phyloP scores from a whole-genome alignment of 2,113 vertebrate species.

The Sylvietta virens region DNA sequence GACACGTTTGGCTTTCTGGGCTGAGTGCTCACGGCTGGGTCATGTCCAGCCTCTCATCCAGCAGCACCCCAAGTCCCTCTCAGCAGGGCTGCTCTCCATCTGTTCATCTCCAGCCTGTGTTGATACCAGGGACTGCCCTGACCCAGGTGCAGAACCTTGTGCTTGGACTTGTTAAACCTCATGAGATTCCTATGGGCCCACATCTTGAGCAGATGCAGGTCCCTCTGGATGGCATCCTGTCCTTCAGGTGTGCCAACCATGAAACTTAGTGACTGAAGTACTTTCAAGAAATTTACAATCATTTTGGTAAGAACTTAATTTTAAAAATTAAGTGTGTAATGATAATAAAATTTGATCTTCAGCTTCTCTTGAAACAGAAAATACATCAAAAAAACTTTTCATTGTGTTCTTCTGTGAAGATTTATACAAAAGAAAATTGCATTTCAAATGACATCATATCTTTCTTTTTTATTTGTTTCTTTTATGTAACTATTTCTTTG shows the following conservation, averaged over 20 bases:
- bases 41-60: not conserved
- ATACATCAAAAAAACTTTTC: not conserved
- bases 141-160: not conserved
- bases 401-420: not conserved
- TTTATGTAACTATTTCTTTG: not conserved
- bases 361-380: not conserved
- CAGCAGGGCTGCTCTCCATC: not conserved
- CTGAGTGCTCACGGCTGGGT: not conserved
- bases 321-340: not conserved
- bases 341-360: not conserved
- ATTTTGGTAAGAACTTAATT: not conserved
- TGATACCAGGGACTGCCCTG: accelerated
- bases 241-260: accelerated
- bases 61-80: not conserved
- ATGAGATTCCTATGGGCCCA: accelerated
- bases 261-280: not conserved
- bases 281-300: not conserved
- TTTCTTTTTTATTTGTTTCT: not conserved
- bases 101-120: not conserved
- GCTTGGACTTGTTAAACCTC: not conserved
- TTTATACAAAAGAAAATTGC: not conserved
- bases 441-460: not conserved
- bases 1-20: accelerated
- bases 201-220: accelerated
- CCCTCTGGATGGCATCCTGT: not conserved